phyloP scores from a whole-genome alignment of 2,797 vertebrate genomes.

The Otolemur crassicaudatus region DNA sequence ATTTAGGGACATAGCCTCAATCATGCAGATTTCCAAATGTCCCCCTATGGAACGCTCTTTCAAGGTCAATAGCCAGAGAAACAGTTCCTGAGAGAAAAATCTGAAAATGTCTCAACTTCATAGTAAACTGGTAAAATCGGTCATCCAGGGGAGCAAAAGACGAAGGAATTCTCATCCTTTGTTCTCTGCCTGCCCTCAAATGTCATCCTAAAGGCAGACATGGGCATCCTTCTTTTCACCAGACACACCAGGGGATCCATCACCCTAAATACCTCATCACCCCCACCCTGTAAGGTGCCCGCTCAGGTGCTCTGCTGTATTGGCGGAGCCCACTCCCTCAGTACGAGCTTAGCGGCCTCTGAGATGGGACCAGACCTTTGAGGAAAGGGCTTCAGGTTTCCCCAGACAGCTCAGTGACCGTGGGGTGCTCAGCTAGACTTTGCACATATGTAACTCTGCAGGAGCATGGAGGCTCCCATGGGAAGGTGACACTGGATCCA shows the following conservation, averaged over 20 bases:
- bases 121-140: background rate
- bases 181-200: rapidly evolving
- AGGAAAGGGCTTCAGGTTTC: background rate
- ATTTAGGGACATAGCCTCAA: rapidly evolving
- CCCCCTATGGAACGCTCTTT: background rate
- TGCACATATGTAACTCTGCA: background rate
- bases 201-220: no score
- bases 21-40: background rate
- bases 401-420: background rate
- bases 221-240: background rate
- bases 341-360: background rate
- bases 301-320: rapidly evolving
- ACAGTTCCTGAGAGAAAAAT: background rate
- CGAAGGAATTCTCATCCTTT: background rate
- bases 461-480: background rate
- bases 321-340: background rate
- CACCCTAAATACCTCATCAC: rapidly evolving
- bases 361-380: background rate
- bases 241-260: rapidly evolving
- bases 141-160: background rate
- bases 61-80: background rate
- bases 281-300: background rate
- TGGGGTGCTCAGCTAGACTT: background rate
- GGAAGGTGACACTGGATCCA: background rate
- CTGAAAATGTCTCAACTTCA: background rate